Base-by-base conservation (phyloP, 2,113 vertebrate species). In the Apodemus sylvaticus region DNA sequence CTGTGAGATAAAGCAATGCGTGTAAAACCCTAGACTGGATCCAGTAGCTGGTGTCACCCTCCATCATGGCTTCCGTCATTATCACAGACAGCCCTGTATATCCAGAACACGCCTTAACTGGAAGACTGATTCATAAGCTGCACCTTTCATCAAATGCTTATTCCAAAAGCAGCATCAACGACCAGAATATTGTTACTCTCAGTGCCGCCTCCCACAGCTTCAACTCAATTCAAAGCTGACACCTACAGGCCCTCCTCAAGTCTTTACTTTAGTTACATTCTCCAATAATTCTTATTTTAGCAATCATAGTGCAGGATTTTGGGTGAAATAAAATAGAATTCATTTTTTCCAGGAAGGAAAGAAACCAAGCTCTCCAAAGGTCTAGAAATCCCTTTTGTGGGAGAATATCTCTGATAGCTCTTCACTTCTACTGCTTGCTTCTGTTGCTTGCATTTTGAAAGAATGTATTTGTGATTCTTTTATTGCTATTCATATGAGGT, bases 261-360 rank as follows among this genome's bases (percentile, higher is more conserved):
- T 48, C 39, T 89, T 73, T n/a, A 48, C 90, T 93, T 93, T 68
- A 93, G 70, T 87, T 88, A 45, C 88, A 89, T 91, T 79, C 76
- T 91, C 58, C 93, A 94, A 77, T 70, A 89, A 93, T 77, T 91
- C 45, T 95, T 19, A 81, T 86, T 77, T 94, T 17, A 95, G 71
- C 34, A 90, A 74, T 64, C 42, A n/a, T 34, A 90, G 58, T 31
- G 90, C 17, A 73, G 92, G 71, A 77, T 91, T 76, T 86, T n/a
- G 31, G 55, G 20, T 60, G 3, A 81, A 70, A 94, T 42, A 88
- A 89, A 94, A 93, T 24, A 83, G 48, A 91, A 3, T 66, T 66
- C 36, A 58, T 1, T 79, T 51, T 93, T 90, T n/a, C 8, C 86
- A 70, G 3, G 9, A 93, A 85, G 39, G 64, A 96, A 96, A 92